Evolutionary conservation across 2,797 vertebrate genomes (phyloP).

Genomic region (Bucorvus abyssinicus): DNA sequence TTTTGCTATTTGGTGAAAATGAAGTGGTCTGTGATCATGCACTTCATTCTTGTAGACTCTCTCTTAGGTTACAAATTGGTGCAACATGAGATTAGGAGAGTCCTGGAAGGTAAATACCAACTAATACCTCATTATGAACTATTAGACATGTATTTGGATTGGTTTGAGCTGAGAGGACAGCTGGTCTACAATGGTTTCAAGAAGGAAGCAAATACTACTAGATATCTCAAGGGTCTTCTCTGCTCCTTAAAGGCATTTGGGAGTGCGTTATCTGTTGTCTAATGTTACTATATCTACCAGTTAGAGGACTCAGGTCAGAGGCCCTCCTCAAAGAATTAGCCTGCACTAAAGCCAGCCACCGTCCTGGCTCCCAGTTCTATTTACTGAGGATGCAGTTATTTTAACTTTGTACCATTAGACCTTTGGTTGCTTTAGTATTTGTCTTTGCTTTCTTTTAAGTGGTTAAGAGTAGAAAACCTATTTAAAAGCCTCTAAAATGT

Average conservation of each 20-base stretch:
- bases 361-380: background rate
- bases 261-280: background rate
- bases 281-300: background rate
- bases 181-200: background rate
- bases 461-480: background rate
- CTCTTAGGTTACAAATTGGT: slow-evolving; percentile 16
- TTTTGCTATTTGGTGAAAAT: background rate
- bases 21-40: background rate
- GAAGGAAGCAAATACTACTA: background rate
- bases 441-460: background rate
- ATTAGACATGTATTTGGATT: slow-evolving; percentile 31
- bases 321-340: background rate
- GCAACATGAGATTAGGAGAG: slow-evolving; percentile 32
- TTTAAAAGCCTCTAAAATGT: background rate
- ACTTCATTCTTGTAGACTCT: background rate
- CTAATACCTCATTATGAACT: slow-evolving; percentile 52
- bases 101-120: slow-evolving; percentile 14
- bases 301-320: background rate
- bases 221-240: background rate
- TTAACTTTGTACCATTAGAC: background rate
- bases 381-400: background rate
- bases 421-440: background rate
- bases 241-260: background rate
- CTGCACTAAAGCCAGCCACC: background rate
- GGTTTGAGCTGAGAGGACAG: slow-evolving; percentile 35